These are phyloP conservation scores for Verasper variegatus DNA, from an alignment of 2,113 vertebrate species.

Conservation along the genomic window DNA sequence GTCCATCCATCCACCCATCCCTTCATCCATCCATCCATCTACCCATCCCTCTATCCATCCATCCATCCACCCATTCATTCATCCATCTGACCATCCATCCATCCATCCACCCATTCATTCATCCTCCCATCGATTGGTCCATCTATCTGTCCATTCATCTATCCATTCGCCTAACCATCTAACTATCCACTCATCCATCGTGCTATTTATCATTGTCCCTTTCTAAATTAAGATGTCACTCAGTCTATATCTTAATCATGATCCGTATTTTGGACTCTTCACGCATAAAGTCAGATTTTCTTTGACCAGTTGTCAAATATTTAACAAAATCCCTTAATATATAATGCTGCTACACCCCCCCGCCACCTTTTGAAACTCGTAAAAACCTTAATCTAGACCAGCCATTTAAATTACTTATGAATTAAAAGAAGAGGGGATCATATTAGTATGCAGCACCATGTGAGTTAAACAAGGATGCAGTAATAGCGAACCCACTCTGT, in stretches of 20 bases:
- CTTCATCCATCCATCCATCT: too few relatives aligned
- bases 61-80: neutral
- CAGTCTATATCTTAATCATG: neutral
- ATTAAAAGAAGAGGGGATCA: slow-evolving; percentile 45
- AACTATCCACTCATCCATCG: too few relatives aligned
- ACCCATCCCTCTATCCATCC: too few relatives aligned
- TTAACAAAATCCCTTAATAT: neutral
- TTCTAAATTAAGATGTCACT: neutral
- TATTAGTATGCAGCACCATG: slow-evolving; percentile 70
- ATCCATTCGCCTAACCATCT: too few relatives aligned
- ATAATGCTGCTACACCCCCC: neutral
- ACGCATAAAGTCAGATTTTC: neutral
- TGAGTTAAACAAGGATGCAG: slow-evolving; percentile 56
- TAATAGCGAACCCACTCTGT: slow-evolving; percentile 67
- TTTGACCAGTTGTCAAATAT: neutral
- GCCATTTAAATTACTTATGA: slow-evolving; percentile 63
- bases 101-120: too few relatives aligned
- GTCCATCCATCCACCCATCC: too few relatives aligned
- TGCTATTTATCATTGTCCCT: neutral
- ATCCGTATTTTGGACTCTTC: neutral
- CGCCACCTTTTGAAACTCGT: slow-evolving; percentile 5
- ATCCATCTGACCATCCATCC: too few relatives aligned
- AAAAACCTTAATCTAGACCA: slow-evolving; percentile 38
- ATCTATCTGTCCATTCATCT: too few relatives aligned
- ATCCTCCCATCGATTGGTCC: too few relatives aligned